phyloP scores from a whole-genome alignment of 1,140 invertebrate species.

The Medauroidea extradentata region DNA sequence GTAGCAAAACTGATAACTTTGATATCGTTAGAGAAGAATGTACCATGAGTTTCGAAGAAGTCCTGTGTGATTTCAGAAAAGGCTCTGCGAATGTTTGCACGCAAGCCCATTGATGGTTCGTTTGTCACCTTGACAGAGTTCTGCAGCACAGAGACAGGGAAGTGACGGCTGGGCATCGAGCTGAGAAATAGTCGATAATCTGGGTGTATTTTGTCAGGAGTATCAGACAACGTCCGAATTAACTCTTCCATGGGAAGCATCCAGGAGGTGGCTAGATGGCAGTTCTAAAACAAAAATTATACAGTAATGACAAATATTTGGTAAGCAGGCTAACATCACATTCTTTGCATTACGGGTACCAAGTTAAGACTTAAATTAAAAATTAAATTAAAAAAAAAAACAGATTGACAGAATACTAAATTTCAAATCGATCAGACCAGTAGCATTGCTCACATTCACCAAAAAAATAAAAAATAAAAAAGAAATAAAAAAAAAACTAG shows the following conservation, averaged over 20 bases:
- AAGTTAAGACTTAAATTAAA: too few relatives aligned
- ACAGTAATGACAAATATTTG: too few relatives aligned
- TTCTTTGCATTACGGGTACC: too few relatives aligned
- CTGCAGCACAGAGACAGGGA: conserved; percentile 85
- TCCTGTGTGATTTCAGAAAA: conserved; percentile 71
- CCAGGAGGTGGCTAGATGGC: conserved; percentile 88
- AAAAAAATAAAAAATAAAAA: too few relatives aligned
- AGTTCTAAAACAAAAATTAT: conserved; percentile 66
- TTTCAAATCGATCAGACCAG: too few relatives aligned
- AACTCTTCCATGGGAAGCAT: conserved; percentile 72
- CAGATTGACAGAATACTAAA: too few relatives aligned
- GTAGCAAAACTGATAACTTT: too few relatives aligned
- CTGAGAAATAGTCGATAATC: conserved; percentile 82
- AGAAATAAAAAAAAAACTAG: too few relatives aligned
- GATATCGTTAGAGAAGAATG: too few relatives aligned
- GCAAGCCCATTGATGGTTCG: conserved; percentile 83
- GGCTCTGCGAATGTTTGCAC: conserved; percentile 70
- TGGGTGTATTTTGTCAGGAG: conserved; percentile 54
- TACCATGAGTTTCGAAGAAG: conserved; percentile 77
- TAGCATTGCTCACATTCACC: too few relatives aligned
- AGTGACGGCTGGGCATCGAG: conserved; percentile 78
- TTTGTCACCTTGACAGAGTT: conserved; percentile 92
- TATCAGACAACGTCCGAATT: conserved; percentile 62
- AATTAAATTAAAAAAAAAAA: too few relatives aligned
- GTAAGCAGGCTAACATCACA: too few relatives aligned